These are phyloP conservation scores for Apaloderma vittatum DNA, from an alignment of 2,113 vertebrate genomes.

Conservation along the genomic window DNA sequence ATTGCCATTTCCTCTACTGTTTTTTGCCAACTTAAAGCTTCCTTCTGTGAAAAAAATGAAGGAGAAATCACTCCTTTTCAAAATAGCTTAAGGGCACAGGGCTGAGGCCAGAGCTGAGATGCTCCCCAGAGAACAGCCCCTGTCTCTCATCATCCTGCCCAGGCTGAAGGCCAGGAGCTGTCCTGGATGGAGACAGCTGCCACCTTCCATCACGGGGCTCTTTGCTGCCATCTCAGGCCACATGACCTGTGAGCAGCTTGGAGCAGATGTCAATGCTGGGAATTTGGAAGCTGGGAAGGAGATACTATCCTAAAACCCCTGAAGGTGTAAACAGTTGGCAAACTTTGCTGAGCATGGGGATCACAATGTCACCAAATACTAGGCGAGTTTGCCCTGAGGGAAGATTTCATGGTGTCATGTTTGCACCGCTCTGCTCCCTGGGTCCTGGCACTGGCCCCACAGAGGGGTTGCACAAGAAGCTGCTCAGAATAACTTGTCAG, in stretches of 20 bases:
- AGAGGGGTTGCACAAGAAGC: not conserved
- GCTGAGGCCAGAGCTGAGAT: not conserved
- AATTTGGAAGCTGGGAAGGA: not conserved
- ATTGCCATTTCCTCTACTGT: not conserved
- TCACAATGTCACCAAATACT: not conserved
- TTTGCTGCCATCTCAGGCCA: not conserved
- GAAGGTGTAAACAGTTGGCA: not conserved
- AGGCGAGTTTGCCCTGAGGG: not conserved
- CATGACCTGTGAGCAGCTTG: not conserved
- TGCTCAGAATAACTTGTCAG: accelerated
- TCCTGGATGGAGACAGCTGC: not conserved
- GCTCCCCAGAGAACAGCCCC: not conserved
- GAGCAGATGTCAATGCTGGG: not conserved
- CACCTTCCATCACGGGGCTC: not conserved
- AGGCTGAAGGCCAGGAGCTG: slow-evolving; percentile 1
- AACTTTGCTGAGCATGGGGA: not conserved
- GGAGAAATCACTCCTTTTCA: not conserved
- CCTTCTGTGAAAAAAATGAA: not conserved
- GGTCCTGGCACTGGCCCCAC: not conserved
- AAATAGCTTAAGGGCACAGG: accelerated
- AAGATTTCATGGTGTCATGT: not conserved
- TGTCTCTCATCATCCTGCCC: not conserved
- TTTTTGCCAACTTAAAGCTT: not conserved
- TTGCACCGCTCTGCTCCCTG: not conserved
- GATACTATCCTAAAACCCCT: not conserved